Conservation (phyloP, 2,888 invertebrate genomes). For the Podotricha telesiphe region DNA sequence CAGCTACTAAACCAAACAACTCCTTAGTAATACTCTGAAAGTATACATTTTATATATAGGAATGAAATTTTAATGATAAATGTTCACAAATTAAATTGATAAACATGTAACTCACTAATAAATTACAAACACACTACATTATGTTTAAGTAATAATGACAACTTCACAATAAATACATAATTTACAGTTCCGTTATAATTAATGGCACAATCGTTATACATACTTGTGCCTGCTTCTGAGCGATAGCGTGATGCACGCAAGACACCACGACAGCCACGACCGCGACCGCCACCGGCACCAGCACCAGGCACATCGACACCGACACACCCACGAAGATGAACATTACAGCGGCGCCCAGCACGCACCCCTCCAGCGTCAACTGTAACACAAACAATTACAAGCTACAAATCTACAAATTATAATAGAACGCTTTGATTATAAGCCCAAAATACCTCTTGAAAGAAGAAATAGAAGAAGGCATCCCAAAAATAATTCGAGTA, state of each 20-base stretch:
- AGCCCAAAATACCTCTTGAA: constrained; percentile 58
- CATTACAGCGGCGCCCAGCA: constrained; percentile 84
- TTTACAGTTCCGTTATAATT: too few species aligned
- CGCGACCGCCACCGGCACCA: constrained; percentile 50
- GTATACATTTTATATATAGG: neutral
- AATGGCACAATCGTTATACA: neutral
- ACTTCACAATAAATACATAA: too few species aligned
- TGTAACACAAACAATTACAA: too few species aligned
- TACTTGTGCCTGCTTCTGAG: constrained; percentile 50
- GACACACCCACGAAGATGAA: constrained; percentile 87
- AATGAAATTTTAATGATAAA: neutral
- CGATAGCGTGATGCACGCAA: constrained; percentile 45
- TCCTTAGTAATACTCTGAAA: constrained; percentile 73
- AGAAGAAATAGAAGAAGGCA: constrained; percentile 60
- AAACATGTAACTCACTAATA: neutral
- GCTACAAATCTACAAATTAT: too few species aligned
- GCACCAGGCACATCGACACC: constrained; percentile 46
- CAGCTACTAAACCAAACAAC: constrained; percentile 78
- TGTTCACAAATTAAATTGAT: neutral
- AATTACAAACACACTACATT: too few species aligned
- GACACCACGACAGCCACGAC: constrained; percentile 45
- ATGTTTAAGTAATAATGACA: too few species aligned
- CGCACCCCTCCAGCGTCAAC: constrained; percentile 77
- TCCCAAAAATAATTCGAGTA: constrained; percentile 51
- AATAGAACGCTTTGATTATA: too few species aligned